Evolutionary conservation across 2,888 invertebrate species (phyloP), one percentile per base, ranked within the genome.

Genomic region (Drosophila borealis): DNA sequence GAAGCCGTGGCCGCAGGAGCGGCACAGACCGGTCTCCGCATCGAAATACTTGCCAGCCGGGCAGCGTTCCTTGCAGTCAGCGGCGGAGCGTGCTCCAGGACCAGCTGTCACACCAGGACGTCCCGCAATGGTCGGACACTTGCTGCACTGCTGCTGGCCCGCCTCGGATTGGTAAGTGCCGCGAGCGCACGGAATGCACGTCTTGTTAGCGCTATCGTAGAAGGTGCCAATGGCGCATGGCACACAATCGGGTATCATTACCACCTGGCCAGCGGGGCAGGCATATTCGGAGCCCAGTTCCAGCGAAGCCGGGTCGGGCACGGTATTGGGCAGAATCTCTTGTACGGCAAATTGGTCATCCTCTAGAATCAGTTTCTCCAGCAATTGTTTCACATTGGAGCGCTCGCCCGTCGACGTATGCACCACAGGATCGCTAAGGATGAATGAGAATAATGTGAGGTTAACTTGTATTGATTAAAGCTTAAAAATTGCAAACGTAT

Each of bases 111-210:
- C 98, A 61, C 98, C 98, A 3, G 96, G 94, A 78, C 97, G 95
- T n/a, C 97, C 98, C 14, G 97, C 97, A 68, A 98, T 98, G 3
- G 95, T 94, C 1, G 98, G 98, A 92, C 99, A 99, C 51, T 96
- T 93, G 50, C 95, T 96, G 92, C 99, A 99, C 88, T 96, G 96
- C 46, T 96, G 93, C 91, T 98, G 97, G 1, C 98, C 98, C 2
- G 96, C 95, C 92, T 98, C 97, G 70, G 98, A 98, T 92, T 99
- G 99, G 92, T 98, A 99, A 0, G 96, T 96, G 73, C 99, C 99
- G 42, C 96, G 93, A 0, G 97, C 96, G 88, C 98, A 98, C 25
- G 96, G 95, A 45, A 95, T 93, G 91, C 98, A 98, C 17, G 95
- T 94, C 88, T 96, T 95, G 67, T 95, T 95, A 4, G 94, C 94